These are phyloP conservation scores for Steromphala cineraria DNA, from an alignment of 2,888 invertebrate genomes.

Conservation along the genomic window DNA sequence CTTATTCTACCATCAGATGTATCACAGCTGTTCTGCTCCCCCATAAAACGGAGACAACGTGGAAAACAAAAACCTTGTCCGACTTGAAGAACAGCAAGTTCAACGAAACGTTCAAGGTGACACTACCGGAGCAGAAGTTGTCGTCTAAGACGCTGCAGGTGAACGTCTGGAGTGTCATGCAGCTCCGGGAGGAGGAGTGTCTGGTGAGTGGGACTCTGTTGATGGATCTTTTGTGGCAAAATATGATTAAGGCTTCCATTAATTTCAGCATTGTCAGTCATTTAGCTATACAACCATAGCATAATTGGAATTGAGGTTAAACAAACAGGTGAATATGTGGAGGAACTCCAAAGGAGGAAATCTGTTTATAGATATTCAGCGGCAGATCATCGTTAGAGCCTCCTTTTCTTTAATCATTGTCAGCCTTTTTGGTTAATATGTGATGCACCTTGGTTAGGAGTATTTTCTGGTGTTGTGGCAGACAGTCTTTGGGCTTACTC, in stretches of 20 bases:
- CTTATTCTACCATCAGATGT: slow-evolving; percentile 78
- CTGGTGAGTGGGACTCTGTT: slow-evolving; percentile 81
- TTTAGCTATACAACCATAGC: no score
- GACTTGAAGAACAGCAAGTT: slow-evolving; percentile 86
- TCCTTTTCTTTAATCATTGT: not conserved
- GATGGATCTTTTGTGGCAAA: not conserved
- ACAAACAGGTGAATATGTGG: no score
- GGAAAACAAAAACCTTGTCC: slow-evolving; percentile 83
- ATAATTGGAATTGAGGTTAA: no score
- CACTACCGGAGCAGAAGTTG: slow-evolving; percentile 85
- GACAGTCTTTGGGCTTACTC: no score
- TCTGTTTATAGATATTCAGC: not conserved
- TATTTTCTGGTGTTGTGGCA: no score
- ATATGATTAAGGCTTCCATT: not conserved
- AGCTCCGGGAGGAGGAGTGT: slow-evolving; percentile 84
- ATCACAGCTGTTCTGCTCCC: slow-evolving; percentile 87
- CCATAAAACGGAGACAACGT: slow-evolving; percentile 73
- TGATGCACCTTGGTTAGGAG: not conserved
- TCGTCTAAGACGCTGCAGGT: slow-evolving; percentile 93
- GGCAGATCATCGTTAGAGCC: not conserved
- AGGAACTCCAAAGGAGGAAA: no score
- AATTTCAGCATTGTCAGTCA: not conserved
- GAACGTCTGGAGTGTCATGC: slow-evolving; percentile 86
- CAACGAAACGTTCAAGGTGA: slow-evolving; percentile 86
- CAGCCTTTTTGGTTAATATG: no score